These are phyloP conservation scores for Drosophila suzukii DNA, from an alignment of 1,140 invertebrate genomes.

Conservation along the genomic window DNA sequence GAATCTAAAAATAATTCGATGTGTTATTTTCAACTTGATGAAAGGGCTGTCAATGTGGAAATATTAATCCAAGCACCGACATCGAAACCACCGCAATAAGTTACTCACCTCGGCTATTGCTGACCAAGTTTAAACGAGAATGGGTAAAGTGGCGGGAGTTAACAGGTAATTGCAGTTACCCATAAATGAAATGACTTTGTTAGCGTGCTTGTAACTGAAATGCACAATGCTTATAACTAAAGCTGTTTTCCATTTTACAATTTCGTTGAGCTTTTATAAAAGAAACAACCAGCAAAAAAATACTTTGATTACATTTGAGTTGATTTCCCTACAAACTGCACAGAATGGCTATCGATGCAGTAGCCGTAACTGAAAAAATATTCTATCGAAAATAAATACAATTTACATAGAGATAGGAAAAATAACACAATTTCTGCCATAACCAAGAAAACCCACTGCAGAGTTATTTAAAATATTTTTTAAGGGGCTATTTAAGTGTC, in stretches of 20 bases:
- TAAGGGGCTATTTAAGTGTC: not conserved
- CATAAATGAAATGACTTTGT: conserved; percentile 3
- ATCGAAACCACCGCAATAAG: conserved; percentile 22
- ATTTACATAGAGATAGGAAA: too few relatives aligned
- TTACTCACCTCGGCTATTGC: not conserved
- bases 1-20: conserved; percentile 39
- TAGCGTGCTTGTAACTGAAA: not conserved
- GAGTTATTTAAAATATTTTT: not conserved
- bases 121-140: conserved; percentile 10
- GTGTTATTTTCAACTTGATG: conserved; percentile 37
- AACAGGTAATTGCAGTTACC: not conserved
- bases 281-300: too few relatives aligned
- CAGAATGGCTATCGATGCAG: too few relatives aligned
- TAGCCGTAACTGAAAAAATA: too few relatives aligned
- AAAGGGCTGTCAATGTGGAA: conserved; percentile 42
- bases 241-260: too few relatives aligned
- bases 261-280: too few relatives aligned
- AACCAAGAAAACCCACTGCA: too few relatives aligned
- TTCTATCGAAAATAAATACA: too few relatives aligned
- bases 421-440: too few relatives aligned
- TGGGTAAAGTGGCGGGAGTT: not conserved
- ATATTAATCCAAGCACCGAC: conserved; percentile 28
- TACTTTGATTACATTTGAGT: too few relatives aligned
- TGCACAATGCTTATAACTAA: too few relatives aligned
- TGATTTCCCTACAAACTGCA: too few relatives aligned